Conservation (phyloP, 1,140 invertebrate genomes). For the Drosophila parvula region DNA sequence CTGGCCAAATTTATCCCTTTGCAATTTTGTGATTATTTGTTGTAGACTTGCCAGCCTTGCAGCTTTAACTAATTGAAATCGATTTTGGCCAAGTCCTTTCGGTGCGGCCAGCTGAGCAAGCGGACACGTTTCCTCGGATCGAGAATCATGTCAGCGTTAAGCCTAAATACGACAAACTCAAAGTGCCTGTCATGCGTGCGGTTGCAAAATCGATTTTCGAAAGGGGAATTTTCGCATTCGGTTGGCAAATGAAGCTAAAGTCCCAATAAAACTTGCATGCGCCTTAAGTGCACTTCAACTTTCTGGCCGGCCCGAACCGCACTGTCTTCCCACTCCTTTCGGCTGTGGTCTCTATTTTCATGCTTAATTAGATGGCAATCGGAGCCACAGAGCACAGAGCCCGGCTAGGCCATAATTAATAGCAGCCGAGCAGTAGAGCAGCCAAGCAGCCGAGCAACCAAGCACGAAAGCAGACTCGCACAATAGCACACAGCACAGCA, state of each 20-base stretch:
- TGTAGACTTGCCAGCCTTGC: constrained; percentile 53
- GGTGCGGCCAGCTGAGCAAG: constrained; percentile 4
- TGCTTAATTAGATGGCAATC: constrained; percentile 51
- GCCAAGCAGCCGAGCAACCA: constrained; percentile 22
- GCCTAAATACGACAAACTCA: constrained; percentile 56
- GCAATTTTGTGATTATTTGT: constrained; percentile 70
- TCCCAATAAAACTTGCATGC: constrained; percentile 58
- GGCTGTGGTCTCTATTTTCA: constrained; percentile 43
- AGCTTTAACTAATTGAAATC: constrained; percentile 78
- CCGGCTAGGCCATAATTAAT: constrained; percentile 36
- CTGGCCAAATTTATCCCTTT: constrained; percentile 50
- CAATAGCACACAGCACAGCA: constrained; percentile 42
- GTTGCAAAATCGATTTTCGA: constrained; percentile 62
- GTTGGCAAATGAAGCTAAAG: constrained; percentile 21
- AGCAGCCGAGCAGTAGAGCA: constrained; percentile 27
- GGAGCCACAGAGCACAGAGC: constrained; percentile 18
- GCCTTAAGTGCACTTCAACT: constrained; percentile 59
- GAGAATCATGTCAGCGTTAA: constrained; percentile 65
- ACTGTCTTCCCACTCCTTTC: constrained; percentile 16
- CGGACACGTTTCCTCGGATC: constrained; percentile 29
- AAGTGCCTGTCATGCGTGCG: constrained; percentile 56
- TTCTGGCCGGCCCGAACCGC: constrained; percentile 17
- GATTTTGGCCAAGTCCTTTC: constrained; percentile 53
- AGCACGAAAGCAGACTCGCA: constrained; percentile 29
- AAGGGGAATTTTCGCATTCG: constrained; percentile 23